These are phyloP conservation scores for Tetragonula clypearis DNA, from an alignment of 1,140 invertebrate species.

Conservation along the genomic window DNA sequence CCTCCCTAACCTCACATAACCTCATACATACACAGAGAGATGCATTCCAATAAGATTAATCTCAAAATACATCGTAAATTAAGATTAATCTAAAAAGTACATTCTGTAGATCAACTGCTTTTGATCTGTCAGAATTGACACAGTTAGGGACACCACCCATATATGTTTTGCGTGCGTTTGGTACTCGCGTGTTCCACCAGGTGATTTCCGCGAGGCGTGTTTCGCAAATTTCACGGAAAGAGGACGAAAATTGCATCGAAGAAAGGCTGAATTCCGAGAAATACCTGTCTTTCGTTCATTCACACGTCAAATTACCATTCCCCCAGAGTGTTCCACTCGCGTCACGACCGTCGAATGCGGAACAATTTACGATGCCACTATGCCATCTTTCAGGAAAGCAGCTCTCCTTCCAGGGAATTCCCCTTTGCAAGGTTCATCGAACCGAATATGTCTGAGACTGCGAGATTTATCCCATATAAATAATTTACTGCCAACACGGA, in stretches of 20 bases:
- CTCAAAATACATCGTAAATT: too few species aligned
- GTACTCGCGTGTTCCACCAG: background rate
- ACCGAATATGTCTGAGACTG: conserved; percentile 37
- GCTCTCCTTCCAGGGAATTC: conserved; percentile 37
- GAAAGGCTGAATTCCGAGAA: conserved; percentile 27
- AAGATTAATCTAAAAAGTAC: too few species aligned
- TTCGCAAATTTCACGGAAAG: conserved; percentile 7
- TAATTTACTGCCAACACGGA: conserved; percentile 32
- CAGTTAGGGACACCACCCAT: too few species aligned
- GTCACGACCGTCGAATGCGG: conserved; percentile 37
- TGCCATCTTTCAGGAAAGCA: conserved; percentile 33
- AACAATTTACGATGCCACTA: conserved; percentile 49
- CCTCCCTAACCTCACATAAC: too few species aligned
- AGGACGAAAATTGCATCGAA: conserved; percentile 3
- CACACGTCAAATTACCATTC: conserved; percentile 49
- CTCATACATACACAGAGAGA: too few species aligned
- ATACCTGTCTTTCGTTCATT: conserved; percentile 42
- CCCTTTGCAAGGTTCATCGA: conserved; percentile 48
- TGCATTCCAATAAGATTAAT: too few species aligned
- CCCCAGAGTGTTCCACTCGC: conserved; percentile 24
- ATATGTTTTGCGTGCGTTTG: too few species aligned
- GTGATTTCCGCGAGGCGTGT: background rate
- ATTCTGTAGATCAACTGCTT: too few species aligned
- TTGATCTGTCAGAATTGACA: too few species aligned
- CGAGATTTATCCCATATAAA: conserved; percentile 47